These are phyloP conservation scores for Mus pahari DNA, from an alignment of 2,113 vertebrate genomes.

Conservation along the genomic window DNA sequence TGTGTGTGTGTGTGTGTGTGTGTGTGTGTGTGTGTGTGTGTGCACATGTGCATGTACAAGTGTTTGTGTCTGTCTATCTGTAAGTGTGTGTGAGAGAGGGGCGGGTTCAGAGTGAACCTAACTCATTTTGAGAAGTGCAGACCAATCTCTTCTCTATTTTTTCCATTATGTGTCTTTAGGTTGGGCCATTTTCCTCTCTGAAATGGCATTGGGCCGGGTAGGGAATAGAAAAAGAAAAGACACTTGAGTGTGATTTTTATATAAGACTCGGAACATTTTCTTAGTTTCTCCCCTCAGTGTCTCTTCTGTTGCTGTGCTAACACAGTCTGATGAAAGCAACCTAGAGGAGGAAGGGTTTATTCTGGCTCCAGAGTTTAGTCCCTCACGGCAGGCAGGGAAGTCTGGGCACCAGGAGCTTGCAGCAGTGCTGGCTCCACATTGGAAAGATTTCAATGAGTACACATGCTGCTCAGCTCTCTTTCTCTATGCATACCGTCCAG, in stretches of 20 bases:
- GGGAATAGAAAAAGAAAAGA: background rate
- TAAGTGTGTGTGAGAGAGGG: background rate
- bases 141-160: slow-evolving; percentile 36
- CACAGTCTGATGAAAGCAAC: too few relatives aligned
- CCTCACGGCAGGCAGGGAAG: too few relatives aligned
- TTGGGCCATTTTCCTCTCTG: background rate
- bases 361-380: too few relatives aligned
- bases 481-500: background rate
- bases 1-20: background rate
- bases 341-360: background rate
- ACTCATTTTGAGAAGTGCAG: slow-evolving; percentile 58
- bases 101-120: background rate
- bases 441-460: background rate
- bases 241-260: background rate
- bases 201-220: background rate
- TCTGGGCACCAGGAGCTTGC: background rate
- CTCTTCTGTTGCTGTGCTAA: background rate
- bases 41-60: background rate
- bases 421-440: background rate
- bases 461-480: background rate
- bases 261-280: background rate
- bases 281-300: background rate
- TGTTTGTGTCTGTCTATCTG: too few relatives aligned
- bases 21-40: background rate
- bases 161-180: background rate